A percentile compares a stretch with the other conserved stretches of the same genome.
Evolutionary conservation across 2,113 vertebrate genomes (phyloP).

Genomic region (Dolichotis patagonum): DNA sequence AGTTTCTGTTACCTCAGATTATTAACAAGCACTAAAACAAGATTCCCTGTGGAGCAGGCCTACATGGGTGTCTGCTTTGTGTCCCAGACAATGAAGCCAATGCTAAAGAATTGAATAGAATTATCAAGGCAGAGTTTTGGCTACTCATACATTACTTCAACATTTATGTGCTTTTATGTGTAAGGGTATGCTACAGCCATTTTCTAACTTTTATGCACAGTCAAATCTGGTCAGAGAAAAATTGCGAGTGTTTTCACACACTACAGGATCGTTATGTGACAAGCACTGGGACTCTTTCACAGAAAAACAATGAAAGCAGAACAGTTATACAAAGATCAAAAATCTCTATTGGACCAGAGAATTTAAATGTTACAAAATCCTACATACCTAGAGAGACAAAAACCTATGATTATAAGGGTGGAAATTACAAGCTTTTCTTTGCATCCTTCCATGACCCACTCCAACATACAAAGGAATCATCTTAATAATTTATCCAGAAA

Average conservation of each 20-base stretch:
- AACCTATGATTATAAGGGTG: neutral
- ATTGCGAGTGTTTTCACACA: neutral
- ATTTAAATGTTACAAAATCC: constrained; percentile 27
- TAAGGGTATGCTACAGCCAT: neutral
- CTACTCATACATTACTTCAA: neutral
- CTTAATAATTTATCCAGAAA: neutral
- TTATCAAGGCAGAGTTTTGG: constrained; percentile 15
- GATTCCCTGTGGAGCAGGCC: neutral
- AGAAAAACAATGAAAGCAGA: neutral
- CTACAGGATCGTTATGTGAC: neutral
- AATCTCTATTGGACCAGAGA: neutral
- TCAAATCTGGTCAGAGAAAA: constrained; percentile 46
- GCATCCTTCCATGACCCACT: neutral
- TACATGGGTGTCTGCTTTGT: constrained; percentile 53
- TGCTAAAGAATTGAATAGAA: constrained; percentile 7
- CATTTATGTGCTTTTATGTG: constrained; percentile 9
- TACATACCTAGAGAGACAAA: neutral
- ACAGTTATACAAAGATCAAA: neutral
- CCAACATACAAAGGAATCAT: neutral
- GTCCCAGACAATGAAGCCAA: neutral
- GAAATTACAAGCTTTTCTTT: neutral
- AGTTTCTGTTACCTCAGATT: constrained; percentile 42
- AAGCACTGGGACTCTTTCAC: neutral
- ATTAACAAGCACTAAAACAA: constrained; percentile 41
- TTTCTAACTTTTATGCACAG: constrained; percentile 38